A percentile compares a stretch with the other conserved stretches of the same genome.
Conservation (phyloP, 1,140 invertebrate species). For the Forficula auricularia region DNA sequence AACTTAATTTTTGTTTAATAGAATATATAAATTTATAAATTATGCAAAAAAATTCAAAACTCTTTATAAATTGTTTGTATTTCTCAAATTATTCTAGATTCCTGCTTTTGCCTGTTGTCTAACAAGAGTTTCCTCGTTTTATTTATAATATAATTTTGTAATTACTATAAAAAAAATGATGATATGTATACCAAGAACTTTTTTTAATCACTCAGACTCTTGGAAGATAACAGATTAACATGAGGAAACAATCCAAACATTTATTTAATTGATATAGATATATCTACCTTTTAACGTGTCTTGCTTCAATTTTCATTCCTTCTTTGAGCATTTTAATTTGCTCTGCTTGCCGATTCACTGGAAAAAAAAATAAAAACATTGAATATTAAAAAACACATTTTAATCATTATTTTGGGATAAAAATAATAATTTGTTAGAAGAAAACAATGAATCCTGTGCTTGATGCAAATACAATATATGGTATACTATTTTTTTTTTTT, state of each 20-base stretch:
- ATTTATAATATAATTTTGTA: too few relatives aligned
- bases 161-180: too few relatives aligned
- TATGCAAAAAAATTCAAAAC: too few relatives aligned
- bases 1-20: too few relatives aligned
- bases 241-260: not conserved
- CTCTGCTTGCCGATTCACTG: slow-evolving; percentile 44
- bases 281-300: slow-evolving; percentile 29
- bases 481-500: not conserved
- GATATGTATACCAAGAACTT: too few relatives aligned
- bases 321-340: slow-evolving; percentile 67
- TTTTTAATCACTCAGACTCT: not conserved
- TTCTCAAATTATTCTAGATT: too few relatives aligned
- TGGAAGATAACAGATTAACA: not conserved
- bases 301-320: slow-evolving; percentile 74
- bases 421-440: not conserved
- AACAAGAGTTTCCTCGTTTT: too few relatives aligned
- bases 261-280: slow-evolving; percentile 13
- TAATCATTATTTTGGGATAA: not conserved
- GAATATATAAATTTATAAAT: too few relatives aligned
- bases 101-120: too few relatives aligned
- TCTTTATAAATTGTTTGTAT: too few relatives aligned
- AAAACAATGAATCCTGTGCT: not conserved
- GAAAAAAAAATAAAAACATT: slow-evolving; percentile 17
- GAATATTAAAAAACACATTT: not conserved
- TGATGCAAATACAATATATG: not conserved